Base-by-base conservation (phyloP, 2,888 invertebrate species). In the Calameuta filiformis region DNA sequence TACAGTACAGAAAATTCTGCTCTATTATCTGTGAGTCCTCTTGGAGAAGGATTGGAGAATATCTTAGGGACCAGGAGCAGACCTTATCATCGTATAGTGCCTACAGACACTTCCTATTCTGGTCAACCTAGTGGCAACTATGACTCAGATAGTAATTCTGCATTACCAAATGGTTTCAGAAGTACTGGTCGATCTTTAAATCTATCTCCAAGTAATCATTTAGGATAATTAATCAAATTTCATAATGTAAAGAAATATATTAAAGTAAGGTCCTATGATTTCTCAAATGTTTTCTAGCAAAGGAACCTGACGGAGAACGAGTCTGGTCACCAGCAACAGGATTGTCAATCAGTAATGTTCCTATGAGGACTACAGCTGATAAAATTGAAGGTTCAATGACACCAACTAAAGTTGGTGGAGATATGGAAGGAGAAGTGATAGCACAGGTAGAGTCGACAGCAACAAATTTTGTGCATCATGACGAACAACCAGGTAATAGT, bases 101-200 rank as follows among this genome's bases (percentile, higher is more conserved):
- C 85, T 75, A 83, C 85, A 71, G 87, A 87, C 56, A 79, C 78
- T 73, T 56, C 56, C 15, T 86, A 85, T 77, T 78, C 86, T 12
- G 87, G 86, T 75, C 89, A 87, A 79, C 82, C 85, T 80, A 86
- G 83, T 75, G 86, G 83, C 73, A 80, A 84, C 73, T 82, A 87
- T 77, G 85, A 86, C 68, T 81, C 85, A n/a, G 83, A 85, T 77
- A 83, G 85, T 30, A 86, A 84, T 73, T 81, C 84, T 73, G 84
- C 82, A 56, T 84, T 83, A 80, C 83, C 85, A 23, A 85, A 85
- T 31, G 82, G 84, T 73, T 85, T 84, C 76, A 83, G 85, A 79
- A 86, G 85, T 77, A 86, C 85, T 71, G 86, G 87, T 73, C 82
- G 88, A 79, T 84, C 87, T 35, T 80, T 86, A 79, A 83, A 84